Evolutionary conservation across 1,140 invertebrate species (phyloP), one percentile per base, ranked within the genome.

Genomic region (Thereuonema tuberculata): DNA sequence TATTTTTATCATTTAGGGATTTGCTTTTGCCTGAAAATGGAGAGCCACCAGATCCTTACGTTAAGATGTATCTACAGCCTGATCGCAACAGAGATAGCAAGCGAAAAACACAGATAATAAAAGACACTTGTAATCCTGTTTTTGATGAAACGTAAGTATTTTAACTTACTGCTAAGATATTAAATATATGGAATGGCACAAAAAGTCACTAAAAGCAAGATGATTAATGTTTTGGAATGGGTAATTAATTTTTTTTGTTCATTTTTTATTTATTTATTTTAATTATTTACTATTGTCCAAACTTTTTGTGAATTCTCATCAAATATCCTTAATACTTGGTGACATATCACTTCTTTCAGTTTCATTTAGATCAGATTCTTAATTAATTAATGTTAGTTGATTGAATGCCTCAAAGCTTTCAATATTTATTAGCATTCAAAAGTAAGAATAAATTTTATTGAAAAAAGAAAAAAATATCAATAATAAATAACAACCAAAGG

Each of bases 11-110:
- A 26, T 27, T 28, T 56, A 76, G 75, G 15, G 87, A 93, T 74
- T 80, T 96, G 60, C 87, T 89, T 2, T 71, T 90, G 23, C 89
- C 88, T 65, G 91, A 93, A 74, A 84, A 85, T 20, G 81, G 80
- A 56, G 89, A 90, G 70, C 84, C 94, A 65, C 91, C 93, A 1
- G 93, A 97, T 77, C 92, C 93, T 0, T 96, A 96, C 71, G 90
- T 96, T 0, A 93, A 94, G 69, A 73, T 96, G 21, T 94, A 96
- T 71, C 77, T 97, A 37, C 74, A 95, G 37, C 93, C 93, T 0
- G 92, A 93, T 63, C 79, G 84, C 29, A 80, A 84, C 24, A 90
- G 89, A 72, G 86, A 91, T 66, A 84, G 84, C 0, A 96, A 96
- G 74, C 81, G 89, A 28, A 96, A 95, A 75, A 96, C 93, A 15